A percentile compares a stretch with the other conserved stretches of the same genome.
Evolutionary conservation across 2,888 invertebrate species (phyloP).

Genomic region (Orthosia cruda): DNA sequence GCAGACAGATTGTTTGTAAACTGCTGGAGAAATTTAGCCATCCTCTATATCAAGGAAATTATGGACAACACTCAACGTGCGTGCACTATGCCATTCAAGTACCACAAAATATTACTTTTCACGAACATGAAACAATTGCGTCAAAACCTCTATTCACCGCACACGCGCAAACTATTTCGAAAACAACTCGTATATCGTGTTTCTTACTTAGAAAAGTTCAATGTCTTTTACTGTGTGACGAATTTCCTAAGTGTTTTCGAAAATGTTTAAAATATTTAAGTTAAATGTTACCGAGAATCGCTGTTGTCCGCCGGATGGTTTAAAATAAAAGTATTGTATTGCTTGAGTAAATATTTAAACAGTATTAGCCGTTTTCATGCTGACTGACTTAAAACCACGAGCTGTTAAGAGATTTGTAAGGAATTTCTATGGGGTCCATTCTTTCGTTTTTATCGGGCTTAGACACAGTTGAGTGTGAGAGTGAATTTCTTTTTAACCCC

Average conservation of each 20-base stretch:
- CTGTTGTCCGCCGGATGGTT: slow-evolving; percentile 25
- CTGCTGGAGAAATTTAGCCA: not conserved
- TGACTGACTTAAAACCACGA: slow-evolving; percentile 5
- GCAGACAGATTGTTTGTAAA: too few relatives aligned
- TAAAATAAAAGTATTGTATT: slow-evolving; percentile 50
- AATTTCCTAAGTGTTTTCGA: slow-evolving; percentile 61
- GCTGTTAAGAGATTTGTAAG: slow-evolving; percentile 6
- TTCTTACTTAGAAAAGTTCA: slow-evolving; percentile 49
- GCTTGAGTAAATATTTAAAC: slow-evolving; percentile 59
- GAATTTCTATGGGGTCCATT: not conserved
- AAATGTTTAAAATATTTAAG: slow-evolving; percentile 57
- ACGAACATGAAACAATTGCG: slow-evolving; percentile 26
- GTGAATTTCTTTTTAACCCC: too few relatives aligned
- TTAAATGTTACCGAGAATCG: slow-evolving; percentile 50
- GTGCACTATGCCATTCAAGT: not conserved
- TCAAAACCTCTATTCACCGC: not conserved
- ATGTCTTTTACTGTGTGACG: slow-evolving; percentile 57
- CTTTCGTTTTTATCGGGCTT: too few relatives aligned
- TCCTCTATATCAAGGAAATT: not conserved
- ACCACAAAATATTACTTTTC: slow-evolving; percentile 5
- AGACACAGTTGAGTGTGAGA: too few relatives aligned
- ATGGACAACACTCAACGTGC: slow-evolving; percentile 7
- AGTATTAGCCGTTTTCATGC: slow-evolving; percentile 41
- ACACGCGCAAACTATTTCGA: slow-evolving; percentile 31
- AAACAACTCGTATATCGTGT: slow-evolving; percentile 42